Conservation (phyloP, 1,140 invertebrate species). For the Pygmarrhopalites habei region DNA sequence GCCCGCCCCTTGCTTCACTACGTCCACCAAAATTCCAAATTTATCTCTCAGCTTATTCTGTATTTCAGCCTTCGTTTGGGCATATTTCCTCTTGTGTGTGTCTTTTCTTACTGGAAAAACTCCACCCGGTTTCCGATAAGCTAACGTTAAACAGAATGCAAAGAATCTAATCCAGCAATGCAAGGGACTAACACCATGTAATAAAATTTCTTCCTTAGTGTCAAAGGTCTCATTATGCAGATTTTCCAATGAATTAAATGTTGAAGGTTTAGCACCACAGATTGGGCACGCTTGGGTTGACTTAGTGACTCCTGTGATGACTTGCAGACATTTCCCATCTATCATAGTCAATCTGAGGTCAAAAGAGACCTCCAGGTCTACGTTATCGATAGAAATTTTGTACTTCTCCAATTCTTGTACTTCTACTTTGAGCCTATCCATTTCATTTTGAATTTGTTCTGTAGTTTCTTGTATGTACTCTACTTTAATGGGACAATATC, state of each 20-base stretch:
- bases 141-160: neutral
- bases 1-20: conserved; percentile 5
- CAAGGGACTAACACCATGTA: conserved; percentile 3
- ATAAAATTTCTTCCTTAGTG: neutral
- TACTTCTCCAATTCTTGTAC: neutral
- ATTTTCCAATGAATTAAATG: neutral
- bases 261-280: neutral
- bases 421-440: neutral
- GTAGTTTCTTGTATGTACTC: neutral
- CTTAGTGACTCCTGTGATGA: neutral
- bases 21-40: conserved; percentile 12
- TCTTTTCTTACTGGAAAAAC: neutral
- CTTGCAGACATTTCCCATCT: neutral
- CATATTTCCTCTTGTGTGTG: neutral
- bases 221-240: neutral
- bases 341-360: neutral
- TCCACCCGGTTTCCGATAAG: neutral
- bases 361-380: neutral
- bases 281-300: neutral
- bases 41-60: conserved; percentile 2
- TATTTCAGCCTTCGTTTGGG: neutral
- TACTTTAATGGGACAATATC: neutral
- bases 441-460: neutral
- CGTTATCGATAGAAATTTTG: neutral
- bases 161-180: conserved; percentile 1